Evolutionary conservation across 35 echinoderm and acorn worm species (phyloP), one percentile per base, ranked within the genome.

Genomic region (Ophioderma brevispina): DNA sequence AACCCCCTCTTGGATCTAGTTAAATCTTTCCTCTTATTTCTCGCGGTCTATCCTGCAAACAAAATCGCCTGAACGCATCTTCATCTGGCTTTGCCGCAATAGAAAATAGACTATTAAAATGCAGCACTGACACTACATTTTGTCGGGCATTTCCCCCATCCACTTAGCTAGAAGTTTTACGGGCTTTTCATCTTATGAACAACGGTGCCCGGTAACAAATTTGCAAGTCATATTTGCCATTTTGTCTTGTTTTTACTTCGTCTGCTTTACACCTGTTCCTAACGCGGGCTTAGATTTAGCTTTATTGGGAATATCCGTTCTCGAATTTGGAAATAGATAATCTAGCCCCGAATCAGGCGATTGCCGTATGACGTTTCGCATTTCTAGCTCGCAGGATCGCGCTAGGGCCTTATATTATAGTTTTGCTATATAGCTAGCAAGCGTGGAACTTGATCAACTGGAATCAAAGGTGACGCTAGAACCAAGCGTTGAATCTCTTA

Each of bases 171-270:
- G 10, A 70, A 70, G 59, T 70, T 70, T 70, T 70, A 70, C 17
- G 59, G 59, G 59, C 59, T 70, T 70, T 70, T 70, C 59, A 70
- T 70, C 59, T 70, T 70, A 70, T 70, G 59, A 70, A 70, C 59
- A 70, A 25, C 59, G 28, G 59, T 70, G 59, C 59, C 59, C 59
- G 59, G 59, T 70, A 70, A 70, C 59, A 70, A 6, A 70, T 70
- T 70, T 70, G 59, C 59, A 70, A 70, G 59, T 70, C 59, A 70
- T 18, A 70, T 70, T 25, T 70, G 59, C 15, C 28, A 70, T 70
- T 70, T 70, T 70, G 10, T 70, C 59, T 70, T 70, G 59, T 70
- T 30, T 18, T 70, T 4, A 6, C 17, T 70, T 70, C 6, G 59
- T 70, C 23, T 70, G 59, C 15, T 25, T 13, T 70, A 70, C 59